Evolutionary conservation across 2,888 invertebrate genomes (phyloP), one percentile per base, ranked within the genome.

Genomic region (Lasioglossum malachurum): DNA sequence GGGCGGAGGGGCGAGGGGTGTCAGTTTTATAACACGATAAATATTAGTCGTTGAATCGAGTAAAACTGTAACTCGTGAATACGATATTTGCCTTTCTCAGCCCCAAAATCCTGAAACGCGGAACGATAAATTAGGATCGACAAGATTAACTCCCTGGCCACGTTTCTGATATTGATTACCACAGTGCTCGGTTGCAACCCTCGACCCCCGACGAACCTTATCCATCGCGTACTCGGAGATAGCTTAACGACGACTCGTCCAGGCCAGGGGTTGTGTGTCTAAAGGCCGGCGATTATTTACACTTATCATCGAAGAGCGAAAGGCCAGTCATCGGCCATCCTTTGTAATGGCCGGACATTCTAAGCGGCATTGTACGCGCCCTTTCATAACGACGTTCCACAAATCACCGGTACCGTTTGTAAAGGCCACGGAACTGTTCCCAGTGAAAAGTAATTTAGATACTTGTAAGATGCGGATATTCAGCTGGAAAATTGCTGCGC

Each of bases 261-360:
- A 53, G 75, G 35, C 74, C 53, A 53, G n/a, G 77, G 64, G 14
- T 69, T 72, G 71, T 27, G 71, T 27, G 19, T 75, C 71, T 86
- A 86, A 86, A 81, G 89, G 79, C 75, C 85, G 64, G 31, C 81
- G 86, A 89, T 89, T 89, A 83, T 89, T 88, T 89, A 84, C 71
- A 80, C 80, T 87, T 84, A 87, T 64, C 76, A 71, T 77, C 78
- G 44, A 46, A 69, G 35, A 64, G 57, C 23, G 41, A 76, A 41
- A 38, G 44, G 10, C n/a, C 76, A 19, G 73, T 44, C 69, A 46
- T 44, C 64, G 23, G 44, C 44, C 57, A 19, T 16, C 35, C 23
- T 38, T 64, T 38, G 44, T 27, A 31, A 75, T 35, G 72, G 41
- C 82, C 64, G 75, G 69, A 60, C 41, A 71, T 71, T 69, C 67